Conservation (phyloP, 2,888 invertebrate genomes). For the Macrosiphum euphorbiae region DNA sequence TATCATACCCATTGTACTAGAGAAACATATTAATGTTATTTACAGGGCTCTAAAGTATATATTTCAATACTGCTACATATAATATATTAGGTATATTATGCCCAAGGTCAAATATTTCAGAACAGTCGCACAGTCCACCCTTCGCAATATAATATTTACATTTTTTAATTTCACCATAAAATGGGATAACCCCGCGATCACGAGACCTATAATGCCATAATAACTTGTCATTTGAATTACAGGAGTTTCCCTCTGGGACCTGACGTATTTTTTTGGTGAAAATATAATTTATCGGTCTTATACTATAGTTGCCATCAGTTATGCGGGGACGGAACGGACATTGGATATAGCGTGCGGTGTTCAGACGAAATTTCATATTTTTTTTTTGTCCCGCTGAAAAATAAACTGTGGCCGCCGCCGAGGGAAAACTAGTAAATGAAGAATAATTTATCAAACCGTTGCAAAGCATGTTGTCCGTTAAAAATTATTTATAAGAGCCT, state of each 20-base stretch:
- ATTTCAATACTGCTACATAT: not conserved
- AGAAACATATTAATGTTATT: not conserved
- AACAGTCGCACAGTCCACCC: not conserved
- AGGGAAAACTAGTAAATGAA: conserved; percentile 58
- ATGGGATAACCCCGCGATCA: not conserved
- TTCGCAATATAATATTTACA: not conserved
- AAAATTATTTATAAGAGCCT: conserved; percentile 40
- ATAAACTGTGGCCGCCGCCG: conserved; percentile 36
- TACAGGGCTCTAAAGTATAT: not conserved
- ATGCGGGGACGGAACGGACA: not conserved
- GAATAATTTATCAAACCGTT: conserved; percentile 58
- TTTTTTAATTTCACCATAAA: conserved; percentile 7
- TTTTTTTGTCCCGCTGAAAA: not conserved
- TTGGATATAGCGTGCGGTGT: conserved; percentile 9
- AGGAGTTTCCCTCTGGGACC: conserved; percentile 13
- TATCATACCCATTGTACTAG: not conserved
- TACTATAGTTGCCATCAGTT: conserved; percentile 15
- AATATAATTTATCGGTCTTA: conserved; percentile 43
- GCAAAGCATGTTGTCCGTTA: conserved; percentile 47
- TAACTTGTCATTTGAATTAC: conserved; percentile 47
- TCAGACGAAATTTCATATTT: conserved; percentile 8
- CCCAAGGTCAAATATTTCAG: not conserved
- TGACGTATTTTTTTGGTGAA: not conserved
- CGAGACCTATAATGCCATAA: conserved; percentile 9
- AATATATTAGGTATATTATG: not conserved